A percentile compares a stretch with the other conserved stretches of the same genome.
phyloP scores from a whole-genome alignment of 23 tunicate genomes.

The Trididemnum miniatum region DNA sequence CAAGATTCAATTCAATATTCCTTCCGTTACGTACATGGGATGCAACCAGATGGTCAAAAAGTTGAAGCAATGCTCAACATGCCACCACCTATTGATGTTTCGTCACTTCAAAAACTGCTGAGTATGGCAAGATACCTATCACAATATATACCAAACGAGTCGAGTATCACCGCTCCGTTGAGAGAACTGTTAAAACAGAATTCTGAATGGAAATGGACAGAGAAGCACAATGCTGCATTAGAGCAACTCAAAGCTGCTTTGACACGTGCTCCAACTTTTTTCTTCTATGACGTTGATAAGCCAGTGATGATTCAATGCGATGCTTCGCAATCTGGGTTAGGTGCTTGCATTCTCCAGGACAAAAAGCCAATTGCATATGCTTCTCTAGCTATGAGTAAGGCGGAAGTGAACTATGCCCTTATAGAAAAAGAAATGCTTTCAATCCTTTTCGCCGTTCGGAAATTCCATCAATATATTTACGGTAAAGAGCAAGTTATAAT shows the following conservation, averaged over 20 bases:
- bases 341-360: conserved; percentile 24
- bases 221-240: conserved; percentile 4
- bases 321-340: conserved; percentile 34
- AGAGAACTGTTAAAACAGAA: conserved; percentile 20
- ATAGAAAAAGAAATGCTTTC: conserved; percentile 34
- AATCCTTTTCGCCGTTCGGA: conserved; percentile 31
- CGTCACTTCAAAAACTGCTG: not conserved
- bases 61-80: conserved; percentile 10
- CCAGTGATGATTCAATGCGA: conserved; percentile 30
- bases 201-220: conserved; percentile 8
- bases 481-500: not conserved
- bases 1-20: conserved; percentile 24
- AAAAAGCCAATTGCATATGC: conserved; percentile 28
- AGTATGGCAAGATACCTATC: conserved; percentile 12
- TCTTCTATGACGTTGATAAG: conserved; percentile 8
- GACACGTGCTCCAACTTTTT: not conserved
- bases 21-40: conserved; percentile 26
- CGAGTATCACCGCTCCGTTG: conserved; percentile 23
- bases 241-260: conserved; percentile 7
- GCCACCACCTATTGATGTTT: conserved; percentile 14
- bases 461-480: conserved; percentile 32
- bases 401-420: conserved; percentile 45
- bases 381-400: conserved; percentile 21
- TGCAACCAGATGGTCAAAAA: not conserved
- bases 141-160: conserved; percentile 33